phyloP scores from a whole-genome alignment of 2,113 vertebrate genomes.

The Ranitomeya variabilis region DNA sequence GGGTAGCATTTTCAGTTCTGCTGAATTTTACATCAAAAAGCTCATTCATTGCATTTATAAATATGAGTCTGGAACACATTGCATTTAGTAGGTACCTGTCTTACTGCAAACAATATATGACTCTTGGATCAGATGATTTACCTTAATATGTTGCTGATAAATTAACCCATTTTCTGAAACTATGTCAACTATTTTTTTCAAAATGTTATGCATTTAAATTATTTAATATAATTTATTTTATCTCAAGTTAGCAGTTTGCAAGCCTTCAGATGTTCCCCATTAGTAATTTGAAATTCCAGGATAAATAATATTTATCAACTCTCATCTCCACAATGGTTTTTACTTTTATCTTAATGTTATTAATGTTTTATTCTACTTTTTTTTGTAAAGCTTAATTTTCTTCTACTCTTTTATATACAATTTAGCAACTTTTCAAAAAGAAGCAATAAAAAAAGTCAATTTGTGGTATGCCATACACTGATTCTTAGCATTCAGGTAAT shows the following conservation, averaged over 20 bases:
- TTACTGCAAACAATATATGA: no score
- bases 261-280: background rate
- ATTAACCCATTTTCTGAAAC: background rate
- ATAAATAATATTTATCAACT: background rate
- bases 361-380: background rate
- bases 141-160: background rate
- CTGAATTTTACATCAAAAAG: no score
- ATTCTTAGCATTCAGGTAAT: slow-evolving; percentile 19
- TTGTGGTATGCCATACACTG: slow-evolving; percentile 5
- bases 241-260: background rate
- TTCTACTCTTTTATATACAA: background rate
- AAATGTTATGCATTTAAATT: background rate
- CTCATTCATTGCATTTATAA: no score
- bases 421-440: slow-evolving; percentile 1
- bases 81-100: no score
- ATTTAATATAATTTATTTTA: background rate
- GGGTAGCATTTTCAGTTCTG: no score
- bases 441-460: slow-evolving; percentile 31
- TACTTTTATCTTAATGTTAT: background rate
- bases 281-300: background rate
- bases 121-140: background rate
- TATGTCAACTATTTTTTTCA: background rate
- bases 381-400: background rate
- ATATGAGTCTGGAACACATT: no score
- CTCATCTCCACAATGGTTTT: background rate